Conservation (phyloP, 2,888 invertebrate genomes). For the Latrodectus elegans region DNA sequence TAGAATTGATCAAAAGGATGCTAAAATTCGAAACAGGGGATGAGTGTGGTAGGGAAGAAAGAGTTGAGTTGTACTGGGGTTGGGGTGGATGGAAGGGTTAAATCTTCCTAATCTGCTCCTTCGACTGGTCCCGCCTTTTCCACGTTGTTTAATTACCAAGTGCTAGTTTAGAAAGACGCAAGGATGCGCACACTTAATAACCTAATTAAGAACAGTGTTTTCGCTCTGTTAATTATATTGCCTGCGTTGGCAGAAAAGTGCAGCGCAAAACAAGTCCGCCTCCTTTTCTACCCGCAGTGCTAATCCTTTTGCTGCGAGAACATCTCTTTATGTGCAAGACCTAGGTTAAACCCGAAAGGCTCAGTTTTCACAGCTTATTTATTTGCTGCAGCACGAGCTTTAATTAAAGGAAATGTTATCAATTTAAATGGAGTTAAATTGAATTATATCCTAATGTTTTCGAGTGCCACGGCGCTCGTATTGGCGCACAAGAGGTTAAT, state of each 20-base stretch:
- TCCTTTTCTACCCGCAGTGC: slow-evolving; percentile 26
- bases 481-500: slow-evolving; percentile 24
- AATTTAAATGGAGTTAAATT: slow-evolving; percentile 69
- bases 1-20: slow-evolving; percentile 54
- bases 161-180: slow-evolving; percentile 61
- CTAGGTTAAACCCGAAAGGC: slow-evolving; percentile 12
- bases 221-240: slow-evolving; percentile 69
- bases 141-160: slow-evolving; percentile 67
- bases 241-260: slow-evolving; percentile 39
- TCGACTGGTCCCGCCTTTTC: slow-evolving; percentile 60
- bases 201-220: slow-evolving; percentile 69
- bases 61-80: slow-evolving; percentile 1
- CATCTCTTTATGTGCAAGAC: slow-evolving; percentile 19
- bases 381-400: slow-evolving; percentile 40
- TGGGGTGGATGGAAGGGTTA: slow-evolving; percentile 27
- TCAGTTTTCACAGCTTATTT: slow-evolving; percentile 66
- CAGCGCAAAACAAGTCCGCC: slow-evolving; percentile 52
- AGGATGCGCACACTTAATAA: slow-evolving; percentile 61
- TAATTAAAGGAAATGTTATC: slow-evolving; percentile 69
- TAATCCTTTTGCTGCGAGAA: slow-evolving; percentile 43
- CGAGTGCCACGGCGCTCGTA: slow-evolving; percentile 30
- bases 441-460: slow-evolving; percentile 64
- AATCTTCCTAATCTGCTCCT: slow-evolving; percentile 59
- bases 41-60: background rate
- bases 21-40: slow-evolving; percentile 1